Evolutionary conservation across 2,888 invertebrate genomes (phyloP).

Genomic region (Carpatolechia fugitivella): DNA sequence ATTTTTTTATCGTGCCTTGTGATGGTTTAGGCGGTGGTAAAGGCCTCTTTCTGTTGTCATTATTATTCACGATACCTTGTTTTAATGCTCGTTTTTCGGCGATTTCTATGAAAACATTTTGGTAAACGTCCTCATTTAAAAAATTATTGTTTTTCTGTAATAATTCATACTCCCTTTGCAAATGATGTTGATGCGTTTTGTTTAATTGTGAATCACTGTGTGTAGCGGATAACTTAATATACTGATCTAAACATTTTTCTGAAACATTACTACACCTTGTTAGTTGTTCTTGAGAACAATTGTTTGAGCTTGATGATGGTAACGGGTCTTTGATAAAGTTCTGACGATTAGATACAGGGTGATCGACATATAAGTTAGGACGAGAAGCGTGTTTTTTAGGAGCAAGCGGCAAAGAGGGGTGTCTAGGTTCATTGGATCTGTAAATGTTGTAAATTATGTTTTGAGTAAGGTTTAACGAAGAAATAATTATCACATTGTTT

Average conservation of each 20-base stretch:
- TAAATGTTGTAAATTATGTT: conserved; percentile 6
- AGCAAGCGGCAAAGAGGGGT: conserved; percentile 10
- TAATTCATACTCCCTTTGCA: neutral
- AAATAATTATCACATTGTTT: no score
- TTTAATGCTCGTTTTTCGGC: neutral
- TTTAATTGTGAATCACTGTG: conserved; percentile 1
- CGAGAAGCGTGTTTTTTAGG: conserved; percentile 10
- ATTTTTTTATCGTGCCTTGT: neutral
- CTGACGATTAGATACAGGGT: conserved; percentile 1
- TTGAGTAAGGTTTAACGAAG: neutral
- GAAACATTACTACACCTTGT: neutral
- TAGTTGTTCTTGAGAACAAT: no score
- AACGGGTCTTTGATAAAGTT: neutral
- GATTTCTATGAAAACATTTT: neutral
- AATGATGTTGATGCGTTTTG: neutral
- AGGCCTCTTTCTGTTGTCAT: neutral
- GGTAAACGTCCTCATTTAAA: neutral
- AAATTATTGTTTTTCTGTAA: neutral
- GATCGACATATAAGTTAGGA: conserved; percentile 1
- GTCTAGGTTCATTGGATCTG: conserved; percentile 7
- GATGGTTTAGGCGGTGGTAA: neutral
- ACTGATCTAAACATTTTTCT: neutral
- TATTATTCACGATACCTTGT: neutral
- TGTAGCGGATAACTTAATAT: neutral
- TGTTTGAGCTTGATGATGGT: conserved; percentile 4